A percentile compares a stretch with the other conserved stretches of the same genome.
These are phyloP conservation scores for Rhynchopsitta pachyrhyncha DNA, from an alignment of 2,113 vertebrate species.

Conservation along the genomic window DNA sequence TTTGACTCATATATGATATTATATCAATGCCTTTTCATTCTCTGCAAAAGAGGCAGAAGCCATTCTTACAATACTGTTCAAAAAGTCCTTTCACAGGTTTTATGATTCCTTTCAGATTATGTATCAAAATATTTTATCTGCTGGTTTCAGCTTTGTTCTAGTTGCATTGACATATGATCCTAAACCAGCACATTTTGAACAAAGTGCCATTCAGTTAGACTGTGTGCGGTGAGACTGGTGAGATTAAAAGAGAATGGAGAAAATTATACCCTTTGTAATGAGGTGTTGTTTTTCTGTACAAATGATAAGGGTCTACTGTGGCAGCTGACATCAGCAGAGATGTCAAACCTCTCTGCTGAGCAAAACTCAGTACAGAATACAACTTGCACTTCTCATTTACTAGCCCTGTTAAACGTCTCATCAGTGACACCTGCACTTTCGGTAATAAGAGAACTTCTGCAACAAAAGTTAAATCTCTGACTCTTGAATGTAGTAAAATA, in stretches of 20 bases:
- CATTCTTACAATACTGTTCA: not conserved
- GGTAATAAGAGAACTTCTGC: not conserved
- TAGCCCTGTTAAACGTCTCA: not conserved
- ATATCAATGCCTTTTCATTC: not conserved
- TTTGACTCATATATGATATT: not conserved
- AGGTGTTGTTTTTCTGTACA: not conserved
- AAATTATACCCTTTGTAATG: not conserved
- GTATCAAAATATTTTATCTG: conserved; percentile 8
- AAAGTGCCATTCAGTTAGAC: not conserved
- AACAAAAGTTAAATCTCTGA: not conserved
- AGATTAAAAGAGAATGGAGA: not conserved
- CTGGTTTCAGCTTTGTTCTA: not conserved
- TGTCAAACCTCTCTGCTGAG: conserved; percentile 17
- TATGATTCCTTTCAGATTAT: not conserved
- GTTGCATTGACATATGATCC: not conserved
- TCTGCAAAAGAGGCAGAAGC: not conserved
- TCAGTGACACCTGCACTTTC: not conserved
- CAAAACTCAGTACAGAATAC: not conserved
- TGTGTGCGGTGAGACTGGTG: not conserved
- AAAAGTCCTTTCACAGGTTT: not conserved
- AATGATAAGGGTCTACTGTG: not conserved
- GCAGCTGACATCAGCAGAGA: conserved; percentile 37
- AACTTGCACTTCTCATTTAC: not conserved
- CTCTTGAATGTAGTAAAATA: not conserved
- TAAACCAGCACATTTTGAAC: not conserved